Percentiles rank a stretch among this genome's conserved stretches.
phyloP scores from a whole-genome alignment of 2,797 vertebrate species.

The Phataginus tetradactyla region DNA sequence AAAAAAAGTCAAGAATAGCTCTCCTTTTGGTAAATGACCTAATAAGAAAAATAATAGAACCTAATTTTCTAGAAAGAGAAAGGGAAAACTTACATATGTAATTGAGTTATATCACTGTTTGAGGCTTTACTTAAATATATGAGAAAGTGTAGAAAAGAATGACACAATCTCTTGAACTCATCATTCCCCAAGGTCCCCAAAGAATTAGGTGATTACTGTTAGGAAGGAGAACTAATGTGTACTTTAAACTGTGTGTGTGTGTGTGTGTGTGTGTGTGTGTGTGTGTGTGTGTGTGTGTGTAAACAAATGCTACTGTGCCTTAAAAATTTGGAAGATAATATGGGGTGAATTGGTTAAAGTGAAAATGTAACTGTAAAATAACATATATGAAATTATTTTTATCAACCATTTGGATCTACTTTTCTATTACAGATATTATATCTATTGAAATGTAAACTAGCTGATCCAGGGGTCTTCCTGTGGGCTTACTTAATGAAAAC shows the following conservation, averaged over 20 bases:
- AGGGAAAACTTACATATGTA: not conserved
- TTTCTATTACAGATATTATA: not conserved
- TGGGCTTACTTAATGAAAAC: not conserved
- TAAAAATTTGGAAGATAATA: not conserved
- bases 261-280: not conserved
- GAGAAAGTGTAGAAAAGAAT: not conserved
- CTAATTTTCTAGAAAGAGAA: not conserved
- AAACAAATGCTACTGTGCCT: not conserved
- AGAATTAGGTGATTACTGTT: not conserved
- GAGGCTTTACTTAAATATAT: not conserved
- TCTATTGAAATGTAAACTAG: not conserved
- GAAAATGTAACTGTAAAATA: not conserved
- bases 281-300: not conserved
- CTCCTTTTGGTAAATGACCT: not conserved
- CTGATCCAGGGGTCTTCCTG: not conserved
- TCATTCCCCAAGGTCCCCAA: not conserved
- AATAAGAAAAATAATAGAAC: not conserved
- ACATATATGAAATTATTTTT: conserved; percentile 10
- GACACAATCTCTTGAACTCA: not conserved
- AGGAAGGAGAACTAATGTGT: not conserved
- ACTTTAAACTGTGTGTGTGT: not conserved
- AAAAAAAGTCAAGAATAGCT: not conserved
- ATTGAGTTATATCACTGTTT: not conserved
- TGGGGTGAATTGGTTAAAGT: not conserved
- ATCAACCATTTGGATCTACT: not conserved